Percentiles rank a stretch among this genome's conserved stretches.
These are phyloP conservation scores for Napeogenes sylphis DNA, from an alignment of 2,888 invertebrate species.

Conservation along the genomic window DNA sequence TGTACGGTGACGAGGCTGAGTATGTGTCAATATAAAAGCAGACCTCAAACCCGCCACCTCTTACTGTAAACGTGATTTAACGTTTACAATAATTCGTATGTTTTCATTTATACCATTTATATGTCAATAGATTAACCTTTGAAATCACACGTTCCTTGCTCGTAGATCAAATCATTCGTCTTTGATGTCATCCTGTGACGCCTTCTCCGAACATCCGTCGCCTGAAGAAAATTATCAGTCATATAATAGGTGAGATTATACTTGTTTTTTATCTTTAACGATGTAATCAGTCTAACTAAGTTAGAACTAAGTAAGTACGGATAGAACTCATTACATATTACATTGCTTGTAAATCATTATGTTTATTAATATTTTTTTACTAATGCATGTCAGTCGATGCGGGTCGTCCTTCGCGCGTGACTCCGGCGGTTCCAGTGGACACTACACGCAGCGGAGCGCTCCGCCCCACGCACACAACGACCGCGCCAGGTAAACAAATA, in stretches of 20 bases:
- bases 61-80: no score
- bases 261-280: not conserved
- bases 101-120: no score
- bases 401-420: slow-evolving; percentile 85
- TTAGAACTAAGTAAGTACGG: not conserved
- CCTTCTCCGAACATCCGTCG: slow-evolving; percentile 70
- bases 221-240: slow-evolving; percentile 73
- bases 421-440: slow-evolving; percentile 89
- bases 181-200: slow-evolving; percentile 70
- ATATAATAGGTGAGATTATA: slow-evolving; percentile 60
- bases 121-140: no score
- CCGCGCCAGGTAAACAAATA: slow-evolving; percentile 46
- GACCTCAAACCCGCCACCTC: no score
- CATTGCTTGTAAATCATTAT: not conserved
- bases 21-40: no score
- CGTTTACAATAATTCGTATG: no score
- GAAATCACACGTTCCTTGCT: no score
- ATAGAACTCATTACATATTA: not conserved
- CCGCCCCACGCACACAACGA: slow-evolving; percentile 84
- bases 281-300: not conserved
- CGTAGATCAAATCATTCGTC: slow-evolving; percentile 70
- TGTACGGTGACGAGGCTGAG: no score
- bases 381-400: slow-evolving; percentile 51
- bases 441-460: slow-evolving; percentile 89
- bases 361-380: not conserved